Evolutionary conservation across 23 tunicate genomes (phyloP).

Genomic region (Ascidia mentula): DNA sequence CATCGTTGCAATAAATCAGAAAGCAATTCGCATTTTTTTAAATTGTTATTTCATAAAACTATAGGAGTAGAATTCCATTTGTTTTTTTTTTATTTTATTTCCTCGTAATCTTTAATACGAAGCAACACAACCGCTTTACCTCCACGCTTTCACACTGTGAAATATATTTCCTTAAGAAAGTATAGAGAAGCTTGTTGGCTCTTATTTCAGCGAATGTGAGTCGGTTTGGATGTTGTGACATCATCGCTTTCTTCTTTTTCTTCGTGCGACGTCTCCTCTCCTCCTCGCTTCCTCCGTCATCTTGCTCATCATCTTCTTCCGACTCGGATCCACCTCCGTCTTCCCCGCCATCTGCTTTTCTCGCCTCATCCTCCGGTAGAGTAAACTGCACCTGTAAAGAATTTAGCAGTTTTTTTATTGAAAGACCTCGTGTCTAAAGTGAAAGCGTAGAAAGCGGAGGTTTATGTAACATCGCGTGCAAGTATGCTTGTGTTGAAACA

Average conservation of each 20-base stretch:
- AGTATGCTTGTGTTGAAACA: background rate
- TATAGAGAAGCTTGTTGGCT: constrained; percentile 59
- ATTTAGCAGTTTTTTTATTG: no score
- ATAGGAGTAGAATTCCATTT: no score
- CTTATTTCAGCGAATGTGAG: constrained; percentile 70
- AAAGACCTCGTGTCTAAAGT: no score
- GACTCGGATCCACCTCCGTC: constrained; percentile 33
- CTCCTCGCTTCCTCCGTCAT: constrained; percentile 28
- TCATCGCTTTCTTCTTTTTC: constrained; percentile 64
- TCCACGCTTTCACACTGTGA: constrained; percentile 91
- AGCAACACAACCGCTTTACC: no score
- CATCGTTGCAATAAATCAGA: no score
- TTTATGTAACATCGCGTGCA: background rate
- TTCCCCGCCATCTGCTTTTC: constrained; percentile 15
- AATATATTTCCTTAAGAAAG: constrained; percentile 69
- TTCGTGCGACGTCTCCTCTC: constrained; percentile 41
- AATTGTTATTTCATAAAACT: no score
- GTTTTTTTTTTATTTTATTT: no score
- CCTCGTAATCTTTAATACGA: no score
- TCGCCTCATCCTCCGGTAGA: constrained; percentile 48
- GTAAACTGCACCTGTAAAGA: constrained; percentile 71
- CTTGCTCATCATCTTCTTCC: constrained; percentile 47
- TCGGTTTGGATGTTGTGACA: constrained; percentile 62
- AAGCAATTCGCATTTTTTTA: no score
- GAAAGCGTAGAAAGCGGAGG: no score